These are phyloP conservation scores for Shargacucullia verbasci DNA, from an alignment of 2,888 invertebrate species.

Conservation along the genomic window DNA sequence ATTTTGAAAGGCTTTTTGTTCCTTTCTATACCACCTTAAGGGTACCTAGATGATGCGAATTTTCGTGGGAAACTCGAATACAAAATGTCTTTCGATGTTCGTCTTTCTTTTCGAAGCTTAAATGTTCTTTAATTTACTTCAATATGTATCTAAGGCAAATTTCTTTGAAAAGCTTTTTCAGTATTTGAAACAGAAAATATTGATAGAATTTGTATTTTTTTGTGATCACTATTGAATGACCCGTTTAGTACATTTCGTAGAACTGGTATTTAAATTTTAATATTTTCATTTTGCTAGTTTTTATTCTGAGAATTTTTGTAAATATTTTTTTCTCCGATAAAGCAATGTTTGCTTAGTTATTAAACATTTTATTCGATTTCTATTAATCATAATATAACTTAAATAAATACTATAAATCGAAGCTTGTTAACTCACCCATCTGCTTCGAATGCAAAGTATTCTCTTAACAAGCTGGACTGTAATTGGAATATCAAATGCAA, in stretches of 20 bases:
- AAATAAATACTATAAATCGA: background rate
- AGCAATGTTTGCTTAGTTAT: background rate
- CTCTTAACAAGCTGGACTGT: constrained; percentile 16
- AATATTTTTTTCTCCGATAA: too few species aligned
- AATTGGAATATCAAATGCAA: constrained; percentile 36
- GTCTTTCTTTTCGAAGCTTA: constrained; percentile 4
- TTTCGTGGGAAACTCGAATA: constrained; percentile 7
- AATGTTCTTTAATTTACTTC: constrained; percentile 6
- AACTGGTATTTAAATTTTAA: too few species aligned
- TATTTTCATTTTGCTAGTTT: too few species aligned
- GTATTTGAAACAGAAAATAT: too few species aligned
- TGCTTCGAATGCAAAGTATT: constrained; percentile 14
- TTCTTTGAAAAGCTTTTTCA: too few species aligned
- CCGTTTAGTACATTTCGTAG: too few species aligned
- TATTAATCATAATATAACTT: background rate
- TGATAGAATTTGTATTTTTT: too few species aligned
- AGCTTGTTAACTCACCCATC: background rate
- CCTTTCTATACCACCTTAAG: constrained; percentile 25
- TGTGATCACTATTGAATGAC: too few species aligned
- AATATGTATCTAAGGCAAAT: constrained; percentile 1
- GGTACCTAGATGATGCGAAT: constrained; percentile 25
- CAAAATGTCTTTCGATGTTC: constrained; percentile 1
- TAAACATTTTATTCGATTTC: too few species aligned
- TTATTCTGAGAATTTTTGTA: too few species aligned
- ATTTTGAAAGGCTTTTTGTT: constrained; percentile 31